Evolutionary conservation across 2,113 vertebrate genomes (phyloP), one percentile per base, ranked within the genome.

Genomic region (Anhinga rufa): DNA sequence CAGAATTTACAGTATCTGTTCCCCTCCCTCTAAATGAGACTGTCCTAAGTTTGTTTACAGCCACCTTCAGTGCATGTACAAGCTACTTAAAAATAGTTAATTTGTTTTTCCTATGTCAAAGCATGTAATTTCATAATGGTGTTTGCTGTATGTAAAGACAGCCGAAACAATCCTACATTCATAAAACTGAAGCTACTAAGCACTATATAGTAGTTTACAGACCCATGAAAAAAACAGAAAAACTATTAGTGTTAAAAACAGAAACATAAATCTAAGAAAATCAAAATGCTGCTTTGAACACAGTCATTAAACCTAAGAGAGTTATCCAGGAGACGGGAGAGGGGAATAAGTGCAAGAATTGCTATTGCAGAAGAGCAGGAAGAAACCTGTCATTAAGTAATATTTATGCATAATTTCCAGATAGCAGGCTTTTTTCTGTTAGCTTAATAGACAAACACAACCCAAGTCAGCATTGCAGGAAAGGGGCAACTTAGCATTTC

Each of bases 401-500:
- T 49, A 95, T 42, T 90, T 62, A 69, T 71, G 34, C 24, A 60
- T 32, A 32, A 49, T 72, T 95, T 86, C 83, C 58, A 92, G 46
- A 57, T 60, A 86, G 22, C 14, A 51, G 17, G 24, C 14, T 40
- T 76, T 86, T 94, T 58, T 85, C 75, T 92, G 38, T 87, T 81
- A 54, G 42, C 6, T 36, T 77, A 86, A 86, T 31, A 90, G 84
- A 84, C 18, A 86, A 15, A 78, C 34, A 88, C 40, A 94, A 92
- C 52, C 71, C n/a, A 17, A 93, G 82, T 36, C 54, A 87, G 61
- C 61, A 69, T 6, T 82, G 70, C n/a, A 94, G 83, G 34, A 95
- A 96, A 93, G 7, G 34, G 42, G 18, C 55, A 94, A 91, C 58
- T 80, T 77, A 81, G 79, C 57, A 95, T 92, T 97, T 96, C 48